phyloP scores from a whole-genome alignment of 1,140 invertebrate genomes.

The Eupeodes corollae region DNA sequence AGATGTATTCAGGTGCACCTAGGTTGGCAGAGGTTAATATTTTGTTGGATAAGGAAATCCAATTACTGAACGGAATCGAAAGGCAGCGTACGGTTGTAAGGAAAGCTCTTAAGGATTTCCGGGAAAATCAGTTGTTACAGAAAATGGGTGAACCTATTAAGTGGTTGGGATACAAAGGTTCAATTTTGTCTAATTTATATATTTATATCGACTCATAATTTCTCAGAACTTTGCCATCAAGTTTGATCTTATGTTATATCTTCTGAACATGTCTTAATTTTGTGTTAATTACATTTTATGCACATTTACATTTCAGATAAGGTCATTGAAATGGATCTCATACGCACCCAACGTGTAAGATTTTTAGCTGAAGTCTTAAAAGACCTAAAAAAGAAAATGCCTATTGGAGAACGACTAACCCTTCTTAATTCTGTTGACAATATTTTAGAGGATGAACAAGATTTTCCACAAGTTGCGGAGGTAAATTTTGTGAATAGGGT shows the following conservation, averaged over 20 bases:
- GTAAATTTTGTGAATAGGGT: conserved; percentile 5
- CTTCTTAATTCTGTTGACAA: conserved; percentile 19
- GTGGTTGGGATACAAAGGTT: conserved; percentile 42
- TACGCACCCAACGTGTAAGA: conserved; percentile 46
- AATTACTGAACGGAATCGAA: conserved; percentile 45
- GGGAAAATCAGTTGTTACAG: conserved; percentile 37
- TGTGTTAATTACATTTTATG: neutral
- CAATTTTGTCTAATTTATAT: too few relatives aligned
- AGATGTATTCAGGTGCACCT: conserved; percentile 39
- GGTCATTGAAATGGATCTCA: conserved; percentile 44
- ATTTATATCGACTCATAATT: too few relatives aligned
- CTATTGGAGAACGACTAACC: conserved; percentile 18
- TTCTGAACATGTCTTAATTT: too few relatives aligned
- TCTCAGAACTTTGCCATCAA: neutral
- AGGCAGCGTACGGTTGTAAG: conserved; percentile 29
- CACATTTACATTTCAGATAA: conserved; percentile 15
- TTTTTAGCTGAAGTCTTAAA: conserved; percentile 44
- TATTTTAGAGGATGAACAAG: conserved; percentile 20
- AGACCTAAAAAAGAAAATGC: conserved; percentile 19
- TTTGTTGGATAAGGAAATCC: conserved; percentile 47
- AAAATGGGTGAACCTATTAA: conserved; percentile 43
- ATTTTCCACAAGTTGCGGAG: conserved; percentile 26
- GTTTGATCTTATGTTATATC: too few relatives aligned
- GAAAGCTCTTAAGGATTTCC: conserved; percentile 36
- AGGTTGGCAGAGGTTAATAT: conserved; percentile 43